Base-by-base conservation (phyloP, 2,888 invertebrate species). In the Drosophila hamatofila region DNA sequence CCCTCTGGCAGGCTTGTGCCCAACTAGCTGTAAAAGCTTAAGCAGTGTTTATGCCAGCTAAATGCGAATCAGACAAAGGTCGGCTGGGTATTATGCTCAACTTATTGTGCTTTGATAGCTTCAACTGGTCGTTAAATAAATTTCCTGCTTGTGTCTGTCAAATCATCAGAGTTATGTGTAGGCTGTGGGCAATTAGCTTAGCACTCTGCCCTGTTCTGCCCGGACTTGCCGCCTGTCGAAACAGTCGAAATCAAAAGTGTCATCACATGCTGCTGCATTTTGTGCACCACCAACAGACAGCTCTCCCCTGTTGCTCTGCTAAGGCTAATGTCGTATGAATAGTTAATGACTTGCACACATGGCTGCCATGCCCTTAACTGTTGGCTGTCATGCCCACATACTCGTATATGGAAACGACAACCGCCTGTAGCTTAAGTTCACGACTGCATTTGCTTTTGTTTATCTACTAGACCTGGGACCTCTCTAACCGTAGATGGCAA, bases 201-300 rank as follows among this genome's bases (percentile, higher is more conserved):
- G 67, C 72, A 70, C 57, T 67, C 25, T 55, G 55, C 60, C 49
- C 18, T 14, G 14, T 7, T 0, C 12, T 2, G 21, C 6, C 3
- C 23, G 14, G 44, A 8, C 35, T 33, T 12, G n/a, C 48, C 27
- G 11, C 37, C 44, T 57, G 33, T 58, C 21, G 54, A 52, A 46
- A 48, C 55, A 68, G 65, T 60, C 52, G 70, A 81, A 86, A 88
- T 83, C 87, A 86, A 86, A 88, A 88, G 83, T 88, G 89, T 88
- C 83, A 86, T 81, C 87, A 72, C 71, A 72, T 67, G 49, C 48
- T 16, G 54, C 25, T 64, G 80, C 51, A 65, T 59, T 56, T 56
- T 58, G 46, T 61, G 61, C 63, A 44, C 42, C 42, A 46, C 46
- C 39, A 18, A 69, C 44, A 8, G 37, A 78, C 70, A 62, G 14